Percentiles rank a stretch among this genome's conserved stretches.
phyloP scores from a whole-genome alignment of 2,113 vertebrate species.

The Ardeotis arabs region DNA sequence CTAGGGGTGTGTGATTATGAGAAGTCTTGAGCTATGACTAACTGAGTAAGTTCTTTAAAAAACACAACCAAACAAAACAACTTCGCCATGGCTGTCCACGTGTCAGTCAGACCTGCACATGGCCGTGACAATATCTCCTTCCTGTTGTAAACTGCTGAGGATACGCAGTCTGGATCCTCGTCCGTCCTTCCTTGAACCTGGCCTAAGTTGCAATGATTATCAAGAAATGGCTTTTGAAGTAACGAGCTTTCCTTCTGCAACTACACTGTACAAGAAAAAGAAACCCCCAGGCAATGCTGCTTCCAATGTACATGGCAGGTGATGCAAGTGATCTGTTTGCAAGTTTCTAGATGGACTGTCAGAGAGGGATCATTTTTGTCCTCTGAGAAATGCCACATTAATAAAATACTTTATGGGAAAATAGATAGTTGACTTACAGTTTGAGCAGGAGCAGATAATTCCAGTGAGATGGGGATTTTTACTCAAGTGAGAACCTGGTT shows the following conservation, averaged over 20 bases:
- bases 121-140: neutral
- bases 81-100: rapidly evolving
- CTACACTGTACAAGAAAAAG: neutral
- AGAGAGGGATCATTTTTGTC: neutral
- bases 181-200: neutral
- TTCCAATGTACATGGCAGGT: rapidly evolving
- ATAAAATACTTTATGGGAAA: neutral
- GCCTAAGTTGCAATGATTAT: rapidly evolving
- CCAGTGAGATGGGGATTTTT: neutral
- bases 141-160: neutral
- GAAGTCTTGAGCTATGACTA: neutral
- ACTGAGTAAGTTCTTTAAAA: neutral
- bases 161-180: rapidly evolving
- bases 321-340: too few species aligned
- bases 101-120: neutral
- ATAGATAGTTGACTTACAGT: rapidly evolving
- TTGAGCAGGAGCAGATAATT: neutral
- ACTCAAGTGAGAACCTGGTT: neutral
- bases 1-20: neutral
- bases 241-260: neutral
- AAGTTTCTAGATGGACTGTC: neutral
- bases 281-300: neutral
- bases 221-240: neutral
- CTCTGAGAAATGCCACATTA: neutral
- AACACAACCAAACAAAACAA: neutral